These are phyloP conservation scores for Lethenteron reissneri DNA, from an alignment of 2,113 vertebrate species.

Conservation along the genomic window DNA sequence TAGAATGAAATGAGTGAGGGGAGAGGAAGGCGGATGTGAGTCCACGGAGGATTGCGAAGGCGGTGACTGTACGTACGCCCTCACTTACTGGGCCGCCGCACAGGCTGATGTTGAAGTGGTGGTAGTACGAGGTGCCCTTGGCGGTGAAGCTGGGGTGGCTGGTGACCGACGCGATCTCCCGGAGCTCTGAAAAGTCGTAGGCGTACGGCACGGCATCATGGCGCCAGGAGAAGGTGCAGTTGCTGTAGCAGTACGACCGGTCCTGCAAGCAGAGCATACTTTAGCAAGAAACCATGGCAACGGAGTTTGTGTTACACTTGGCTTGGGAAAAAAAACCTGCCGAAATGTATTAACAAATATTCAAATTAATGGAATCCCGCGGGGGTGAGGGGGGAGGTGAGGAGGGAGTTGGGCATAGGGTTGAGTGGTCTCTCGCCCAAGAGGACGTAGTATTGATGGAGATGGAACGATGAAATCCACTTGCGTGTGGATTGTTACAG, in stretches of 20 bases:
- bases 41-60: too few relatives aligned
- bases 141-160: conserved; percentile 51
- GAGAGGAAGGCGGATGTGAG: too few relatives aligned
- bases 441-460: too few relatives aligned
- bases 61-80: not conserved
- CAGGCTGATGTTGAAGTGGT: conserved; percentile 46
- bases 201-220: conserved; percentile 15
- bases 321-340: too few relatives aligned
- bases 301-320: too few relatives aligned
- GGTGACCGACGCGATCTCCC: conserved; percentile 21
- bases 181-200: conserved; percentile 46
- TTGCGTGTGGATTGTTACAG: too few relatives aligned
- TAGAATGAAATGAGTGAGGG: too few relatives aligned
- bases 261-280: conserved; percentile 22
- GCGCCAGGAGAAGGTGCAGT: conserved; percentile 32
- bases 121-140: conserved; percentile 58
- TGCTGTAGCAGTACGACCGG: conserved; percentile 44
- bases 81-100: conserved; percentile 53
- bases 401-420: not conserved
- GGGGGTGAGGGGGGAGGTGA: not conserved
- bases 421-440: too few relatives aligned
- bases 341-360: too few relatives aligned
- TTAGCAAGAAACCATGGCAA: too few relatives aligned
- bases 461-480: too few relatives aligned
- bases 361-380: not conserved